Conservation (phyloP, 2,113 vertebrate genomes). For the Guaruba guarouba region DNA sequence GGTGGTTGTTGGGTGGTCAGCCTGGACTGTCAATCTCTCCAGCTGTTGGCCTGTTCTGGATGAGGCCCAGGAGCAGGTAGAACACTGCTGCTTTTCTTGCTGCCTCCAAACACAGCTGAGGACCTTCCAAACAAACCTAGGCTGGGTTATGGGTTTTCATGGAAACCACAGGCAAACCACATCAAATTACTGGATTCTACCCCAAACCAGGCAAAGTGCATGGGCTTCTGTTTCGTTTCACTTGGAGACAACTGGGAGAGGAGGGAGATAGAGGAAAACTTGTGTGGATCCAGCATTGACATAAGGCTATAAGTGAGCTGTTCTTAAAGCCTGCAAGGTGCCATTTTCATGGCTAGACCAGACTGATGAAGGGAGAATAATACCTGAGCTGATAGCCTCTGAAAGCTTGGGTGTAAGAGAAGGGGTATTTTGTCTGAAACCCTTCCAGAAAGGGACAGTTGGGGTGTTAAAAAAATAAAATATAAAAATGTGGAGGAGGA, state of each 20-base stretch:
- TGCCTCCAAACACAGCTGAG: slow-evolving; percentile 14
- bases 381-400: neutral
- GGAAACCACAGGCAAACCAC: slow-evolving; percentile 32
- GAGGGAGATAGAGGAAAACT: neutral
- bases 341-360: neutral
- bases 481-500: neutral
- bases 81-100: slow-evolving; percentile 49
- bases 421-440: neutral
- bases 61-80: neutral
- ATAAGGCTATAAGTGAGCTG: neutral
- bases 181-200: neutral
- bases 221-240: neutral
- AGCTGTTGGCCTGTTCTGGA: slow-evolving; percentile 17
- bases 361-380: neutral
- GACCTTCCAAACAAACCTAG: slow-evolving; percentile 5
- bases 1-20: slow-evolving; percentile 17
- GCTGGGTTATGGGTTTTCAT: slow-evolving; percentile 31
- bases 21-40: neutral
- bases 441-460: neutral
- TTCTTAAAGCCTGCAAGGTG: neutral
- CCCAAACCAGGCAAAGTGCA: neutral
- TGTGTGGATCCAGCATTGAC: neutral
- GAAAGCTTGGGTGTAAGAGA: neutral
- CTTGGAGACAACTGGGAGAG: neutral
- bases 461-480: neutral